Percentiles rank a stretch among this genome's conserved stretches.
phyloP scores from a whole-genome alignment of 1,140 invertebrate species.

The Drosophila kikkawai region DNA sequence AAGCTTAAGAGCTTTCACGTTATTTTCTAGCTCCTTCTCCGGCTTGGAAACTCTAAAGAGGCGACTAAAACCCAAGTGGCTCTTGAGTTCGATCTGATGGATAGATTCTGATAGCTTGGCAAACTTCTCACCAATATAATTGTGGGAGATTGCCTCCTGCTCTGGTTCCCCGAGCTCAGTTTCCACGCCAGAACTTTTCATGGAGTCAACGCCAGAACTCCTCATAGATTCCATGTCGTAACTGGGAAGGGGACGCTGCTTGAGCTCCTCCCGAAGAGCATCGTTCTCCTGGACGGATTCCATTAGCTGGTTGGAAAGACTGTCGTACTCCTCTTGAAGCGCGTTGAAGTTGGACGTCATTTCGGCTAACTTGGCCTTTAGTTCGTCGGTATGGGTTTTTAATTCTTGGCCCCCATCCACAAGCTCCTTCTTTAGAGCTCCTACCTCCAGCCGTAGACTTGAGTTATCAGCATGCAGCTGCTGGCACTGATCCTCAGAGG shows the following conservation, averaged over 20 bases:
- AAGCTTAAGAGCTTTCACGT: conserved; percentile 21
- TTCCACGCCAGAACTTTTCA: conserved; percentile 45
- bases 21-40: neutral
- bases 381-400: conserved; percentile 22
- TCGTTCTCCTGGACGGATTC: conserved; percentile 68
- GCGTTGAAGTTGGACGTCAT: conserved; percentile 33
- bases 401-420: conserved; percentile 45
- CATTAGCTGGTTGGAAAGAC: conserved; percentile 70
- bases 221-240: conserved; percentile 30
- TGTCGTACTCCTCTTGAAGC: conserved; percentile 70
- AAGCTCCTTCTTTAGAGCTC: conserved; percentile 24
- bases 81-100: conserved; percentile 48
- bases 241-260: conserved; percentile 5
- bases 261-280: conserved; percentile 33
- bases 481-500: conserved; percentile 17
- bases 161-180: conserved; percentile 21
- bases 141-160: neutral
- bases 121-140: conserved; percentile 35
- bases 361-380: conserved; percentile 34
- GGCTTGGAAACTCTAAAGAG: conserved; percentile 26
- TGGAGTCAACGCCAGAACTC: conserved; percentile 43
- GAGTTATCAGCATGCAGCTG: conserved; percentile 46
- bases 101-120: conserved; percentile 36
- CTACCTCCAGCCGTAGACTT: conserved; percentile 51
- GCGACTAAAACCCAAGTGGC: conserved; percentile 21